A percentile compares a stretch with the other conserved stretches of the same genome.
Evolutionary conservation across 2,888 invertebrate genomes (phyloP).

Genomic region (Drosophila macrospina): DNA sequence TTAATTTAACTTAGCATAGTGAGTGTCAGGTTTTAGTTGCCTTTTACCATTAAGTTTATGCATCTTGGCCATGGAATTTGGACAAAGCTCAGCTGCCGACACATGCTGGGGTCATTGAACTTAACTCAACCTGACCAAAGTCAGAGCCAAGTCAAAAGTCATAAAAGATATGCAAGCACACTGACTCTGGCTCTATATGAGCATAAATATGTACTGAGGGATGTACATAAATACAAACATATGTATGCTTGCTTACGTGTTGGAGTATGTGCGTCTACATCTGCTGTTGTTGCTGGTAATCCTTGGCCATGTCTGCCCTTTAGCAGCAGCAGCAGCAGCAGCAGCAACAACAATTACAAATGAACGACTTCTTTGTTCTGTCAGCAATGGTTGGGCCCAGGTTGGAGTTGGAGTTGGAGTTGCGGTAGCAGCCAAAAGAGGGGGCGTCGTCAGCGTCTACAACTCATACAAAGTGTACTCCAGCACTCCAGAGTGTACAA

Average conservation of each 20-base stretch:
- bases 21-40: not conserved
- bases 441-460: slow-evolving; percentile 61
- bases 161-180: slow-evolving; percentile 76
- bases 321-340: slow-evolving; percentile 41
- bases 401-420: slow-evolving; percentile 39
- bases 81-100: slow-evolving; percentile 41
- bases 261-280: slow-evolving; percentile 60
- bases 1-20: slow-evolving; percentile 9
- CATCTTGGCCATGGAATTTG: slow-evolving; percentile 50
- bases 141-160: slow-evolving; percentile 77
- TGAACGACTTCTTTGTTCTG: slow-evolving; percentile 84
- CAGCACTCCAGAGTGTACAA: slow-evolving; percentile 29
- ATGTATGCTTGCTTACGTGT: slow-evolving; percentile 31
- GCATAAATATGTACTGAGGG: slow-evolving; percentile 38
- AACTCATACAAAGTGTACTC: slow-evolving; percentile 32
- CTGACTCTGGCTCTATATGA: slow-evolving; percentile 42
- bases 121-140: slow-evolving; percentile 49
- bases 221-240: slow-evolving; percentile 8
- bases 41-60: slow-evolving; percentile 22
- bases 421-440: slow-evolving; percentile 78
- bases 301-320: slow-evolving; percentile 65
- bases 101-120: slow-evolving; percentile 66
- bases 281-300: slow-evolving; percentile 58
- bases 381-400: slow-evolving; percentile 68
- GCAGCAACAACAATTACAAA: slow-evolving; percentile 82